phyloP scores from a whole-genome alignment of 2,797 vertebrate genomes.

The Choloepus didactylus region DNA sequence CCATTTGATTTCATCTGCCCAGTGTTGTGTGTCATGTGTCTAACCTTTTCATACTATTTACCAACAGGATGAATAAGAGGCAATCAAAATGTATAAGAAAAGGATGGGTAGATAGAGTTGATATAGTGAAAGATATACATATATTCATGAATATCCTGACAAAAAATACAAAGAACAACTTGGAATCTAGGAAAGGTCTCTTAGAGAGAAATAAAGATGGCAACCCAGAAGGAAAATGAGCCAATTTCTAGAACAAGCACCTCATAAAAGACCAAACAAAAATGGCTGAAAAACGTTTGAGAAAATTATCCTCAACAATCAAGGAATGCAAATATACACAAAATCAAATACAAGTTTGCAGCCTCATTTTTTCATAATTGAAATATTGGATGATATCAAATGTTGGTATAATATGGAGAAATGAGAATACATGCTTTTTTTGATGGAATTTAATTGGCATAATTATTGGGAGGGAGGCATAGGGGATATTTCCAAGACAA shows the following conservation, averaged over 20 bases:
- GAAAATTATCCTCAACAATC: neutral
- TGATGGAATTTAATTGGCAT: neutral
- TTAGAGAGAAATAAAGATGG: slow-evolving; percentile 17
- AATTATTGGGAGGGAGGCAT: neutral
- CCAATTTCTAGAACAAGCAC: neutral
- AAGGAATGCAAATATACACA: neutral
- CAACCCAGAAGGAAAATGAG: neutral
- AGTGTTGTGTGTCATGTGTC: too few species aligned
- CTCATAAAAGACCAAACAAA: neutral
- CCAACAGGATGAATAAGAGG: too few species aligned
- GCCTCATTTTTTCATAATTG: too few species aligned
- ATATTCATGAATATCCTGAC: neutral
- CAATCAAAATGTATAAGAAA: too few species aligned
- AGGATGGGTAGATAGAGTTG: neutral
- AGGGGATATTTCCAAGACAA: neutral
- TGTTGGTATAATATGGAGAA: neutral
- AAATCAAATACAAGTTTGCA: too few species aligned
- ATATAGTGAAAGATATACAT: neutral
- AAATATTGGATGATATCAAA: neutral
- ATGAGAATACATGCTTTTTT: neutral
- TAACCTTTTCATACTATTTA: too few species aligned
- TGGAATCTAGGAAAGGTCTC: neutral
- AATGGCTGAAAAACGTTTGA: neutral
- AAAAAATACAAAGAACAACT: neutral
- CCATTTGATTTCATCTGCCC: too few species aligned